Conservation (phyloP, 2,113 vertebrate species). For the Psophia crepitans region DNA sequence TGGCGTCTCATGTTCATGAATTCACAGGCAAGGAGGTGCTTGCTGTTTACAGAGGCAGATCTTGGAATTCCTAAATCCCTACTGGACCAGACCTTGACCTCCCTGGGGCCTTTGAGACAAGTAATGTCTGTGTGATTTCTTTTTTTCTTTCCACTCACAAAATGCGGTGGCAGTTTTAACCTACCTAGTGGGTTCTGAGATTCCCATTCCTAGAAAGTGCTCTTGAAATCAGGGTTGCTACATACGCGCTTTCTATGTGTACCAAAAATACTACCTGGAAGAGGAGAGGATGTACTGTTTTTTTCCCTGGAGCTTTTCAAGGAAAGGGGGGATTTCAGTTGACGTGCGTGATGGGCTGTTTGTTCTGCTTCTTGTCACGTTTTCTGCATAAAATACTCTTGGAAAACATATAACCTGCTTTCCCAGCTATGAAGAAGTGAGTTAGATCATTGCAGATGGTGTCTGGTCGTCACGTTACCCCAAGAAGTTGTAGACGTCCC, state of each 20-base stretch:
- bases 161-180: not conserved
- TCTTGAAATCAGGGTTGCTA: not conserved
- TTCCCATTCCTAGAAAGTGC: not conserved
- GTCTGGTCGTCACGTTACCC: not conserved
- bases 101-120: not conserved
- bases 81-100: no score
- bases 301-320: not conserved
- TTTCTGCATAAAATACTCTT: not conserved
- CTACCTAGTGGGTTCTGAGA: not conserved
- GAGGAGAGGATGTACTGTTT: not conserved
- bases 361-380: not conserved
- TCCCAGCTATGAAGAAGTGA: not conserved
- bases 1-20: accelerated
- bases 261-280: not conserved
- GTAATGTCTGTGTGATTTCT: not conserved
- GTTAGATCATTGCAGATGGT: not conserved
- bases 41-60: not conserved
- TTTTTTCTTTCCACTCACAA: not conserved
- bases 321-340: not conserved
- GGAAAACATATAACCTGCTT: not conserved
- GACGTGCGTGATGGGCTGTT: accelerated
- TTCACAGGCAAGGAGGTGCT: not conserved
- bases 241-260: not conserved
- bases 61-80: not conserved
- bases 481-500: not conserved